A percentile compares a stretch with the other conserved stretches of the same genome.
phyloP scores from a whole-genome alignment of 2,113 vertebrate genomes.

The Osmerus mordax region DNA sequence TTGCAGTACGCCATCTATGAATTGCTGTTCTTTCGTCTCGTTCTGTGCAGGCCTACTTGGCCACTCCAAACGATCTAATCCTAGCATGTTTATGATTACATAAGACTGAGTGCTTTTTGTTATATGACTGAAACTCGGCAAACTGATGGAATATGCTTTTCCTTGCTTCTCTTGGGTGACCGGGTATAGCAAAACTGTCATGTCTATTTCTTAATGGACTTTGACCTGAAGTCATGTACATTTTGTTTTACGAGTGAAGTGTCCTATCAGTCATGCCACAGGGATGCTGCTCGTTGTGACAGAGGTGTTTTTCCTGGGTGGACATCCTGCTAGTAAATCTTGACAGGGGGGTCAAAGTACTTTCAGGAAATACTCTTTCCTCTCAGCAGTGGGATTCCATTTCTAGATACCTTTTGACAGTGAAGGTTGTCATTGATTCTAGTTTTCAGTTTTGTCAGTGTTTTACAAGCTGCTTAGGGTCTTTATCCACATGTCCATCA shows the following conservation, averaged over 20 bases:
- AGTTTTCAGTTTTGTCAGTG: too few species aligned
- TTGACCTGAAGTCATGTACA: constrained; percentile 23
- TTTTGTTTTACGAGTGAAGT: constrained; percentile 32
- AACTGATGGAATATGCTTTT: too few species aligned
- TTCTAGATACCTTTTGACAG: neutral
- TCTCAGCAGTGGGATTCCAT: neutral
- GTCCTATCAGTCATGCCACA: neutral
- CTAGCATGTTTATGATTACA: constrained; percentile 38
- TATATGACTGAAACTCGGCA: constrained; percentile 4
- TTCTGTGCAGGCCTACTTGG: neutral
- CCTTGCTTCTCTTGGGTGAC: neutral
- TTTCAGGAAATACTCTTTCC: constrained; percentile 9
- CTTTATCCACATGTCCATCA: neutral
- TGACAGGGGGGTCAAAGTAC: constrained; percentile 34
- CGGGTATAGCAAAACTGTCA: neutral
- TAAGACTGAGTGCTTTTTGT: constrained; percentile 48
- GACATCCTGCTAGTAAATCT: constrained; percentile 12
- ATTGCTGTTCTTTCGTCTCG: too few species aligned
- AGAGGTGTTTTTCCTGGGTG: neutral
- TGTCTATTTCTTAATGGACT: constrained; percentile 15
- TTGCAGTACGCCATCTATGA: too few species aligned
- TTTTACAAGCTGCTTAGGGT: too few species aligned
- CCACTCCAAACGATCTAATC: constrained; percentile 13
- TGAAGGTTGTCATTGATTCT: too few species aligned
- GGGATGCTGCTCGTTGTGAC: neutral